Evolutionary conservation across 1,140 invertebrate species (phyloP).

Genomic region (Zaprionus taronus): DNA sequence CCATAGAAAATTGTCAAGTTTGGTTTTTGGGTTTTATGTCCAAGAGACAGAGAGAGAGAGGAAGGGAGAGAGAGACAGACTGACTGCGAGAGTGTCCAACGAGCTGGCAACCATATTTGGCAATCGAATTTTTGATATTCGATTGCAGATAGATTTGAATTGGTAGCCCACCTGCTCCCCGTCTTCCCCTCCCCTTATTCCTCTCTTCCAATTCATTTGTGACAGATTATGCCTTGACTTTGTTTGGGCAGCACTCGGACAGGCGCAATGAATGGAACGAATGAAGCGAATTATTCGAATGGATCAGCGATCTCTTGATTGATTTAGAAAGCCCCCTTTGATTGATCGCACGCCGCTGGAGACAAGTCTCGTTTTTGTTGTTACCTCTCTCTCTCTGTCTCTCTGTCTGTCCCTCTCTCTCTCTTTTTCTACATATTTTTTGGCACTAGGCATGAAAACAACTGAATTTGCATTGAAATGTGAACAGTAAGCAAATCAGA

Average conservation of each 20-base stretch:
- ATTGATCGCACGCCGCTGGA: conserved; percentile 56
- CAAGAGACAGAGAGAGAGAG: not conserved
- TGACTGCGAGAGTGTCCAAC: conserved; percentile 26
- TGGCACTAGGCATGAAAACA: conserved; percentile 50
- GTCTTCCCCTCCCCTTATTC: not conserved
- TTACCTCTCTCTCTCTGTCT: not conserved
- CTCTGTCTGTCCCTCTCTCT: not conserved
- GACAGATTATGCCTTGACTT: conserved; percentile 76
- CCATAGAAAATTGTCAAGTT: conserved; percentile 31
- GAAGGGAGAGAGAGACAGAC: no score
- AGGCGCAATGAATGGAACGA: conserved; percentile 25
- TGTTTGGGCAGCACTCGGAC: conserved; percentile 33
- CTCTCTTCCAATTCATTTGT: conserved; percentile 58
- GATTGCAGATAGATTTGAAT: conserved; percentile 56
- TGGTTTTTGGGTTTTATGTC: conserved; percentile 19
- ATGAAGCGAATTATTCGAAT: conserved; percentile 17
- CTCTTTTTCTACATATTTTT: conserved; percentile 44
- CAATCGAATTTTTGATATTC: conserved; percentile 29
- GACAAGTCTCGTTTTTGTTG: conserved; percentile 10
- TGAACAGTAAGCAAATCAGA: conserved; percentile 14
- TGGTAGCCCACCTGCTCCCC: conserved; percentile 1
- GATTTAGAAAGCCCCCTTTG: conserved; percentile 64
- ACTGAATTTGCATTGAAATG: conserved; percentile 69
- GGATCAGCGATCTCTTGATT: conserved; percentile 32
- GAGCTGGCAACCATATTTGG: conserved; percentile 53